Conservation (phyloP, 2,797 vertebrate species). For the Eurystomus glaucurus region DNA sequence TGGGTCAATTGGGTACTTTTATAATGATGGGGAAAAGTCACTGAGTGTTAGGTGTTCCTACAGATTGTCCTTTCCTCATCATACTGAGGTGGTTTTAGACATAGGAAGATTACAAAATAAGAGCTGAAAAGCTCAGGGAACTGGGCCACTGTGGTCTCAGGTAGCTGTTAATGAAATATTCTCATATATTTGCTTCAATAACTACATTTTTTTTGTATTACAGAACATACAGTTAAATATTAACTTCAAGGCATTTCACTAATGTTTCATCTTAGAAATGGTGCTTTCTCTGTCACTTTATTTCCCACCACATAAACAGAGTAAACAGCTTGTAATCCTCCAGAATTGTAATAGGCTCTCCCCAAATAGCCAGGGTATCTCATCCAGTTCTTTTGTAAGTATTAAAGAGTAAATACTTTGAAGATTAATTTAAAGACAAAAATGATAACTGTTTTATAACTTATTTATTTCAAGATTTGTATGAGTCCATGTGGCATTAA, state of each 20-base stretch:
- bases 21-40: not conserved
- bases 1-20: not conserved
- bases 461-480: not conserved
- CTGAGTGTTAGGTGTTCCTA: not conserved
- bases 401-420: constrained; percentile 15
- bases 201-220: not conserved
- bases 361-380: not conserved
- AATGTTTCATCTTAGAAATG: not conserved
- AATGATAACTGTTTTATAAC: not conserved
- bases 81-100: not conserved
- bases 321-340: not conserved
- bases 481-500: not conserved
- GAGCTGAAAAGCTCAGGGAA: not conserved
- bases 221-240: not conserved
- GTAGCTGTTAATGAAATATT: not conserved
- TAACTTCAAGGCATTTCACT: not conserved
- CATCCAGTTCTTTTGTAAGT: not conserved
- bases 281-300: not conserved
- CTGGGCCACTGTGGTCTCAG: not conserved
- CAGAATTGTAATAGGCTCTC: not conserved
- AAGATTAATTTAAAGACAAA: constrained; percentile 3
- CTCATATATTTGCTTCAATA: not conserved
- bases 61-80: not conserved
- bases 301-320: not conserved
- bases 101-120: not conserved